These are phyloP conservation scores for Oxycera nigricornis DNA, from an alignment of 2,888 invertebrate species.

Conservation along the genomic window DNA sequence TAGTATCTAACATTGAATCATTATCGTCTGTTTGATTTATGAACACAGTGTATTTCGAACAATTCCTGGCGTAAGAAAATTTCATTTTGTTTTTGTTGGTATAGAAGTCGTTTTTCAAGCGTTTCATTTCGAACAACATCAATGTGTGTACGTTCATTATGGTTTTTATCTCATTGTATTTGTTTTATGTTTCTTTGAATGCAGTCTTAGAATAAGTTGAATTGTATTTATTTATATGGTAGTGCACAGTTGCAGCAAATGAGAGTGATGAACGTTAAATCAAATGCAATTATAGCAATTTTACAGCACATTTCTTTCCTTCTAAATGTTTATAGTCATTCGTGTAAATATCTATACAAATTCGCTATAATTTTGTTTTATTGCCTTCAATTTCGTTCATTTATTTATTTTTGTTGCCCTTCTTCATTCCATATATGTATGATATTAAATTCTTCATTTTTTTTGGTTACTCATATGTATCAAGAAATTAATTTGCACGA, in stretches of 20 bases:
- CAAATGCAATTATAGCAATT: background rate
- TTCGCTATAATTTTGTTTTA: no score
- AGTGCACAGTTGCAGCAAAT: background rate
- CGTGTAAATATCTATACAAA: no score
- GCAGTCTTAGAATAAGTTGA: constrained; percentile 26
- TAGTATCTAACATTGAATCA: background rate
- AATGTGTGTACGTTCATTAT: no score
- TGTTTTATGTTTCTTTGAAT: constrained; percentile 6
- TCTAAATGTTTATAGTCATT: no score
- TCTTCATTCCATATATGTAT: no score
- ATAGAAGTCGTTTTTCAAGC: no score
- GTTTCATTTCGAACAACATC: background rate
- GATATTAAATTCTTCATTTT: no score
- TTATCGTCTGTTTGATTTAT: background rate
- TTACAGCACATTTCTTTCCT: background rate
- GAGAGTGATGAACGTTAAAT: background rate
- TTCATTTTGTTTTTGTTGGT: background rate
- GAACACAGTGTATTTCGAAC: constrained; percentile 28
- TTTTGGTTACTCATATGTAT: no score
- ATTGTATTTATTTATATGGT: background rate
- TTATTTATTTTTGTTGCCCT: no score
- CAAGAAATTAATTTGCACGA: no score
- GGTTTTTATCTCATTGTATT: background rate
- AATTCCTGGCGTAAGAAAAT: constrained; percentile 25
- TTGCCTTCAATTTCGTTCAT: no score